Base-by-base conservation (phyloP, 2,888 invertebrate species). In the Eupithecia vulgata region DNA sequence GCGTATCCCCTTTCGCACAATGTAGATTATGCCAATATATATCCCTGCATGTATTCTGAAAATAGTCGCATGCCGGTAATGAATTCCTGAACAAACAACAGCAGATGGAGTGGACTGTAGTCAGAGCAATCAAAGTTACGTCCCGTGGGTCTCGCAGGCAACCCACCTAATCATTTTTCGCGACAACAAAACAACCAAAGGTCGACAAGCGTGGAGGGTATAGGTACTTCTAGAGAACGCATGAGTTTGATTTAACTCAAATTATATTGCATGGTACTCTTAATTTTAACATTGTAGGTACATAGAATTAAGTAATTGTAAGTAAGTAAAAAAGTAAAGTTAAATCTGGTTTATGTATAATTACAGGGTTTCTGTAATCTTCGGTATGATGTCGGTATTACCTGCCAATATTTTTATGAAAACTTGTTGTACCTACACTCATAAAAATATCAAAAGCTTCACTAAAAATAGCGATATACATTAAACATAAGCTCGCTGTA, bases 131-230 rank as follows among this genome's bases (percentile, higher is more conserved):
- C 93, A 92, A 94, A 94, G 91, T 94, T 93, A 81, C 76, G 85
- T 91, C 93, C 92, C 92, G 65, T 59, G 90, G 86, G 91, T 79
- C 76, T 78, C 77, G 76, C 81, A 84, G 86, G 82, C 85, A 89
- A 87, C 86, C 90, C 87, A 90, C 88, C 90, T 93, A 92, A 93
- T 93, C 87, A 93, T 94, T 93, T 93, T 93, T 93, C 88, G 87
- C 87, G 83, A 86, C 84, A 85, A 87, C 88, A 85, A 84, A 84
- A 84, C 79, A 88, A 88, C 88, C 81, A 86, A 88, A 89, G 88
- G 86, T 88, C 89, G 87, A 87, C 84, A 71, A 87, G 89, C 87
- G 35, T 45, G 62, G 48, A 70, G 67, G 35, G 67, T 34, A 3
- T 30, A 65, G 57, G 62, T 35, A n/a, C 52, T 52, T 73, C 10